phyloP scores from a whole-genome alignment of 2,113 vertebrate species.

The Gadus chalcogrammus region DNA sequence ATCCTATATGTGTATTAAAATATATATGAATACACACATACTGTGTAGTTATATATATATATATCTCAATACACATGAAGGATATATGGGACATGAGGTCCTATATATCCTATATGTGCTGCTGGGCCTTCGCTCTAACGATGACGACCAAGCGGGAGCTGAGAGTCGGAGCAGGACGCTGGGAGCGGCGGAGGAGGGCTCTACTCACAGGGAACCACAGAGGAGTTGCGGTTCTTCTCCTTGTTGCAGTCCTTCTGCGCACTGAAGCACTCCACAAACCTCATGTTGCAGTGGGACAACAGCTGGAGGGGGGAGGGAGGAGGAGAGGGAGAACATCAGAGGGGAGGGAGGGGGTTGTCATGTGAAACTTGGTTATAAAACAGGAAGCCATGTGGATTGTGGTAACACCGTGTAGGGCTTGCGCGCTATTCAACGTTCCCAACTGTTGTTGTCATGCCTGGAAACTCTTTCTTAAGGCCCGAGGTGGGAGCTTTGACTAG shows the following conservation, averaged over 20 bases:
- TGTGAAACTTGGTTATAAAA: background rate
- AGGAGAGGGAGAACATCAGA: background rate
- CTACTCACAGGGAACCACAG: constrained; percentile 94
- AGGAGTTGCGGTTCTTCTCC: constrained; percentile 98
- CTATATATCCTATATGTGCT: too few species aligned
- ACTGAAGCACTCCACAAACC: constrained; percentile 92
- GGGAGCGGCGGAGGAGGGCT: constrained; percentile 17
- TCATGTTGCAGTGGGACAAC: constrained; percentile 91
- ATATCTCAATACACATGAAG: too few species aligned
- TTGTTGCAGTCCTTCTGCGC: constrained; percentile 99
- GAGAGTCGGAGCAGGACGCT: background rate
- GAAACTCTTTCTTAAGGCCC: background rate
- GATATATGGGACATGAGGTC: too few species aligned
- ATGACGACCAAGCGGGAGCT: background rate
- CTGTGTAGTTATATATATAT: too few species aligned
- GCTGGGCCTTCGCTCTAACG: too few species aligned
- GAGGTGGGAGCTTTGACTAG: constrained; percentile 10
- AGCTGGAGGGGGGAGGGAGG: constrained; percentile 73
- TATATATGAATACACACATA: too few species aligned
- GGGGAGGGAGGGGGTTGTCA: background rate
- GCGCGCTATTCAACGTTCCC: constrained; percentile 2
- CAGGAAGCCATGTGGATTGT: background rate
- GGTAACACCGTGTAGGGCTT: too few species aligned
- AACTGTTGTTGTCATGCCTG: background rate
- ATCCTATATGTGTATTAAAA: too few species aligned